Evolutionary conservation across 2,797 vertebrate species (phyloP).

Genomic region (Melopsittacus undulatus): DNA sequence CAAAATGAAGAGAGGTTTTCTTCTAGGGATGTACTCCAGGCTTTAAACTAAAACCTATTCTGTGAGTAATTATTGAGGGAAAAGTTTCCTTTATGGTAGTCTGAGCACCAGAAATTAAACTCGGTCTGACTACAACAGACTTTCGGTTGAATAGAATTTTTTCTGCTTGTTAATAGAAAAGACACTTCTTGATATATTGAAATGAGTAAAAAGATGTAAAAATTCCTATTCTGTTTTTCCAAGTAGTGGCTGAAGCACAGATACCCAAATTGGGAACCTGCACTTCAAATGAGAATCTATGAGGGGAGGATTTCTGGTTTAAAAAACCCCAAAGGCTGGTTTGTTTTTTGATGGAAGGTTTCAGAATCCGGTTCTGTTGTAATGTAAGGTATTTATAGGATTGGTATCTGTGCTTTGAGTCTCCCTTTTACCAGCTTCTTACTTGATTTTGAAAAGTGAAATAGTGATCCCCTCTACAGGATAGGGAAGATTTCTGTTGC

Average conservation of each 20-base stretch:
- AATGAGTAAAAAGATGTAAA: background rate
- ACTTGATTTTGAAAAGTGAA: background rate
- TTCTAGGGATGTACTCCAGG: background rate
- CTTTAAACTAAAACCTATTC: conserved; percentile 13
- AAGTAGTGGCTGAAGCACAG: background rate
- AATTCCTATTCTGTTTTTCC: background rate
- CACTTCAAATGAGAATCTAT: background rate
- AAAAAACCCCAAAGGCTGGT: background rate
- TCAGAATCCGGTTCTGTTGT: background rate
- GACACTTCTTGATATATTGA: background rate
- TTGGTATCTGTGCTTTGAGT: background rate
- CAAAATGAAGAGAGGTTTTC: conserved; percentile 30
- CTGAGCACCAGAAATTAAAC: background rate
- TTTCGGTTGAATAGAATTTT: background rate
- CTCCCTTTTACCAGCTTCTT: background rate
- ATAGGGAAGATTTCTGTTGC: background rate
- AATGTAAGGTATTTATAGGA: background rate
- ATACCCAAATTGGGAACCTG: background rate
- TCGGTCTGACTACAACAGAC: background rate
- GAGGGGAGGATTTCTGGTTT: background rate
- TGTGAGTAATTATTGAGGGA: background rate
- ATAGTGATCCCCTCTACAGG: background rate
- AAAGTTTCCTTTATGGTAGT: background rate
- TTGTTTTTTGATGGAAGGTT: background rate
- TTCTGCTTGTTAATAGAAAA: background rate